phyloP scores from a whole-genome alignment of 2,113 vertebrate genomes.

The Nicator chloris region DNA sequence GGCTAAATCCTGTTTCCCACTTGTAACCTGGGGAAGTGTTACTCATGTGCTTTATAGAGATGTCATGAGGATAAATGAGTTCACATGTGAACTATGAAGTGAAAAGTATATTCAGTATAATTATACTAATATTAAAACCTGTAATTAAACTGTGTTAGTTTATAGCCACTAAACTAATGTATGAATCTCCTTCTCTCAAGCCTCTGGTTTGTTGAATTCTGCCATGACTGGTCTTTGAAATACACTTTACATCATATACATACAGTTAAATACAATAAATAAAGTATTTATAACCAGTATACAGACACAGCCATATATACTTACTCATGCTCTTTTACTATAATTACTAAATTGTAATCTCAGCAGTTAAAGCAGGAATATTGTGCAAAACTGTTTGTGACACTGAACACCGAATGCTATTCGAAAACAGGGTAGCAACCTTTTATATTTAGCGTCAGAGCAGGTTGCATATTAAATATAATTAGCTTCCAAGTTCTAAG shows the following conservation, averaged over 20 bases:
- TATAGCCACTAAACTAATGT: background rate
- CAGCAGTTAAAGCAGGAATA: background rate
- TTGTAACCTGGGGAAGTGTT: background rate
- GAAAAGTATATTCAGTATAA: background rate
- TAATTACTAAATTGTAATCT: background rate
- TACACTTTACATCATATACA: background rate
- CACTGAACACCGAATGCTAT: background rate
- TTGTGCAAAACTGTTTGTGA: background rate
- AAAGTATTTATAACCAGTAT: background rate
- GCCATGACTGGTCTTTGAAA: background rate
- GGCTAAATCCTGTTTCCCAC: background rate
- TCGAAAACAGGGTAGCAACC: background rate
- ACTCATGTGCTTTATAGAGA: background rate
- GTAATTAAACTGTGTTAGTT: constrained; percentile 13
- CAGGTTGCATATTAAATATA: background rate
- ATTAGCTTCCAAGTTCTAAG: background rate
- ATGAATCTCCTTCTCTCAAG: background rate
- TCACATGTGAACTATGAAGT: background rate
- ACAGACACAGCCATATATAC: background rate
- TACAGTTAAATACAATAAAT: background rate
- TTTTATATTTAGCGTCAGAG: background rate
- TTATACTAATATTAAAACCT: background rate
- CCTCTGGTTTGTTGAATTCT: background rate
- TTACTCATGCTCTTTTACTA: background rate
- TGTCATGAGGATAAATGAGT: background rate